Evolutionary conservation across 37 sponge, comb jelly and placozoan genomes (phyloP).

Genomic region (Bolinopsis microptera): DNA sequence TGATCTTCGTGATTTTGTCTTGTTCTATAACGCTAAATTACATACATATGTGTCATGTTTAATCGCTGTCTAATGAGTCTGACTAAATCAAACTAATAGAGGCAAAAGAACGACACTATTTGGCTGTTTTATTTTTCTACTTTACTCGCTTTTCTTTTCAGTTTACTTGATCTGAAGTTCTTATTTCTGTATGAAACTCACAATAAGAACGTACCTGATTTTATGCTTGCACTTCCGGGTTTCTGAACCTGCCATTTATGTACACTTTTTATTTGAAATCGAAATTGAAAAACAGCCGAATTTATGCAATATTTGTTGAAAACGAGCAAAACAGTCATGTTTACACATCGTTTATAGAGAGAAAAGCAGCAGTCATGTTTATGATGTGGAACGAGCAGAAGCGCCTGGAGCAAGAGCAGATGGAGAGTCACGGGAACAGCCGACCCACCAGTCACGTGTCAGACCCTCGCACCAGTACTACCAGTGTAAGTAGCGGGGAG

Average conservation of each 20-base stretch:
- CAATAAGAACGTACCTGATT: too few relatives aligned
- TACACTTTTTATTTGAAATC: neutral
- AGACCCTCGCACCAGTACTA: neutral
- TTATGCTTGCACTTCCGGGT: too few relatives aligned
- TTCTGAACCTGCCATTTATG: too few relatives aligned
- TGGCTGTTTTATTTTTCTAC: neutral
- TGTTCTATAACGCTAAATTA: too few relatives aligned
- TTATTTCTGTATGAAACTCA: too few relatives aligned
- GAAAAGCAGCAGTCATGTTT: neutral
- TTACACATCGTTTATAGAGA: neutral
- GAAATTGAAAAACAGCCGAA: neutral
- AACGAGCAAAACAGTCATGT: neutral
- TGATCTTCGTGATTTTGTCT: too few relatives aligned
- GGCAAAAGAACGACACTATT: neutral
- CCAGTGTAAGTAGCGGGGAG: neutral
- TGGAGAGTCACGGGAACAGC: neutral
- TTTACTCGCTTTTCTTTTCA: neutral
- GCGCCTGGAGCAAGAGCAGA: neutral
- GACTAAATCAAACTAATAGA: neutral
- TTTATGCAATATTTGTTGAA: neutral
- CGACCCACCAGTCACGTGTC: neutral
- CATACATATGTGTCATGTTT: neutral
- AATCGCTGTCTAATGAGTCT: neutral
- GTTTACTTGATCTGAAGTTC: too few relatives aligned
- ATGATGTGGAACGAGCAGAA: neutral